Evolutionary conservation across 2,113 vertebrate genomes (phyloP).

Genomic region (Falco punctatus): DNA sequence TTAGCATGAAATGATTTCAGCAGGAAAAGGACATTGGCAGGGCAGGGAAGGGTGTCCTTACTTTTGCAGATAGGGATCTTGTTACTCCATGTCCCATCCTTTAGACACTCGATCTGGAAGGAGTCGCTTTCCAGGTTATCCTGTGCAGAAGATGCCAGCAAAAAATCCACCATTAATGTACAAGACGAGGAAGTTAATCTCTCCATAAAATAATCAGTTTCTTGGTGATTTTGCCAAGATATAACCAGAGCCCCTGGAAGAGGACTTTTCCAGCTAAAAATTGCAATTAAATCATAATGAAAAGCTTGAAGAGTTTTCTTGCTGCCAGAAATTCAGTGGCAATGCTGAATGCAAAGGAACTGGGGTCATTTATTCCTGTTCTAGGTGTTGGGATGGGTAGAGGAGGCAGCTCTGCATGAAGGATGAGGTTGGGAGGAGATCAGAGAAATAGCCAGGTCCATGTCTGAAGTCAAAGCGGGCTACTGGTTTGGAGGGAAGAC

Average conservation of each 20-base stretch:
- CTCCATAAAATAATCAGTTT: not conserved
- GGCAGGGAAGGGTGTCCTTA: slow-evolving; percentile 74
- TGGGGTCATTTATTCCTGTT: not conserved
- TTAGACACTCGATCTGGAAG: slow-evolving; percentile 85
- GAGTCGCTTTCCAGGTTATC: slow-evolving; percentile 80
- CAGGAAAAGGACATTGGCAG: not conserved
- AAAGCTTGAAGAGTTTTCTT: not conserved
- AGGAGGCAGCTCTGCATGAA: not conserved
- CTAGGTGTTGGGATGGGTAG: not conserved
- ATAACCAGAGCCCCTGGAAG: not conserved
- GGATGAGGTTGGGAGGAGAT: not conserved
- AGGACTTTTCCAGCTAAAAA: not conserved
- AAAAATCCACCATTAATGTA: not conserved
- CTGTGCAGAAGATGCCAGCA: slow-evolving; percentile 66
- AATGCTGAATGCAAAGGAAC: not conserved
- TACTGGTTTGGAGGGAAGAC: slow-evolving; percentile 33
- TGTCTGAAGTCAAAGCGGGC: not conserved
- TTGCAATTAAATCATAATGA: not conserved
- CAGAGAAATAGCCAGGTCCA: not conserved
- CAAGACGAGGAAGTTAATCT: not conserved
- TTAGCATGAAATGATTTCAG: not conserved
- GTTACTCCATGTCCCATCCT: slow-evolving; percentile 88
- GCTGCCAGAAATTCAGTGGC: not conserved
- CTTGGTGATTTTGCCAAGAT: not conserved
- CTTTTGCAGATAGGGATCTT: slow-evolving; percentile 84